Base-by-base conservation (phyloP, 2,797 vertebrate species). In the Tinamus major region DNA sequence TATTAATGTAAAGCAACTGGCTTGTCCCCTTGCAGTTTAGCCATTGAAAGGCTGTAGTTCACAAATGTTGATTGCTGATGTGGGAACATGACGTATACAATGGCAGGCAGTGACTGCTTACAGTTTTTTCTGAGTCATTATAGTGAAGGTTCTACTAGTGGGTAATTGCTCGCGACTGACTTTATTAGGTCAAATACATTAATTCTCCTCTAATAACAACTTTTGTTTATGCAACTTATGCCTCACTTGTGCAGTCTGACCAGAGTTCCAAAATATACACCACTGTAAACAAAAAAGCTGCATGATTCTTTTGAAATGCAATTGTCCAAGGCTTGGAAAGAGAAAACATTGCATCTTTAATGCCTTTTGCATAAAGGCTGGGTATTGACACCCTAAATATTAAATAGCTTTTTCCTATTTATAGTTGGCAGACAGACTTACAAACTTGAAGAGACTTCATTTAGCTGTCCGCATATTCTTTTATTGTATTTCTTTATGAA, bases 401-500 rank as follows among this genome's bases (percentile, higher is more conserved):
- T 75, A 75, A 93, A 24, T 31, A 75, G 19, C 44, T 29, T 86
- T 85, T 82, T 62, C 42, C 82, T 75, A 9, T 76, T 72, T 67
- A 33, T 81, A 62, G 90, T 80, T 72, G 51, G 21, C 59, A 87
- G 62, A n/a, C 41, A 61, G 13, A 33, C 37, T 76, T 75, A 70
- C 33, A 35, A 1, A 71, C 33, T 35, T 37, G 48, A 46, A 71
- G n/a, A 79, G 24, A 44, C 59, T 87, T 95, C 49, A 15, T 72
- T 87, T 87, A 94, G 63, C 16, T 84, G 46, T 81, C 13, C 33
- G 31, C 35, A n/a, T 85, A 56, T 18, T 67, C 23, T 58, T 58
- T 37, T 48, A 41, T 51, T 53, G 33, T 92, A 78, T 87, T 76
- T 93, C 48, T 72, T 83, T 83, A 71, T 82, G 51, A 70, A 23